Evolutionary conservation across 2,888 invertebrate genomes (phyloP).

Genomic region (Drosophila prostipennis): DNA sequence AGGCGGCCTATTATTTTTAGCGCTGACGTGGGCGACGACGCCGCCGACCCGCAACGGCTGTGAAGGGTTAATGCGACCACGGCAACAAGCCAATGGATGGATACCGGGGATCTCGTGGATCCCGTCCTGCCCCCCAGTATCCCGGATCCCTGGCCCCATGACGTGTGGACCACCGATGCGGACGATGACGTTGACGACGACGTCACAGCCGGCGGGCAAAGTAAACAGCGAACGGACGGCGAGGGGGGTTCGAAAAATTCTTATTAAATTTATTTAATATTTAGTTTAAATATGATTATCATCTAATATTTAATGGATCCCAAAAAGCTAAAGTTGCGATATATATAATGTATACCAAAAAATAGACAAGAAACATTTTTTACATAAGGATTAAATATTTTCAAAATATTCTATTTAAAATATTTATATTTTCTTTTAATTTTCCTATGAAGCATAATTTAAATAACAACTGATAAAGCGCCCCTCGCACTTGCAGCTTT

Average conservation of each 20-base stretch:
- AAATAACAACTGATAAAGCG: neutral
- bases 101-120: conserved; percentile 24
- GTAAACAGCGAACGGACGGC: neutral
- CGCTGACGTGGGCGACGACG: conserved; percentile 53
- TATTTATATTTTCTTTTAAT: neutral
- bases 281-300: too few species aligned
- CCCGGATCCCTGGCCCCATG: conserved; percentile 3
- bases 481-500: conserved; percentile 23
- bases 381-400: neutral
- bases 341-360: too few species aligned
- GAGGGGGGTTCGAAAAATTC: neutral
- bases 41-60: conserved; percentile 30
- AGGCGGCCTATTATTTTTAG: conserved; percentile 76
- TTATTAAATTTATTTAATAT: too few species aligned
- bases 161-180: conserved; percentile 19
- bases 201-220: conserved; percentile 14
- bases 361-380: too few species aligned
- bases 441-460: neutral
- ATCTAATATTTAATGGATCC: too few species aligned
- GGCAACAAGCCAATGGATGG: conserved; percentile 46
- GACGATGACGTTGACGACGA: conserved; percentile 7
- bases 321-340: too few species aligned
- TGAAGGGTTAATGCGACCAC: conserved; percentile 46
- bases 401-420: neutral
- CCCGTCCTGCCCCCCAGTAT: neutral